Evolutionary conservation across 2,113 vertebrate species (phyloP).

Genomic region (Percina caprodes): DNA sequence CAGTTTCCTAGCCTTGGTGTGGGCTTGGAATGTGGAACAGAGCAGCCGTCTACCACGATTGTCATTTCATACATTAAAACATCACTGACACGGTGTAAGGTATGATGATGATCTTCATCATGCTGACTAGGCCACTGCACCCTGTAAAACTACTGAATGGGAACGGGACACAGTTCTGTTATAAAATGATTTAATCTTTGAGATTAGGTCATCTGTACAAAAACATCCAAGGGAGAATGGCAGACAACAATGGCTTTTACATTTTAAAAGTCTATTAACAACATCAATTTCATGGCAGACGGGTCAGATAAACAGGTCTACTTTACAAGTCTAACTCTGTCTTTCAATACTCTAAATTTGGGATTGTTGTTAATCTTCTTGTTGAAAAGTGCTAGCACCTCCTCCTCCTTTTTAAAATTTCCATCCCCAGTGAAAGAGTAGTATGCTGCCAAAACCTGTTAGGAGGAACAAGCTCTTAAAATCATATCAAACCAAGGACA

Average conservation of each 20-base stretch:
- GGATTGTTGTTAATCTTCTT: constrained; percentile 93
- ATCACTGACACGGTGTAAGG: constrained; percentile 10
- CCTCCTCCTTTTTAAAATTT: constrained; percentile 86
- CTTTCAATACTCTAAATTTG: constrained; percentile 91
- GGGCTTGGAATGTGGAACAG: constrained; percentile 71
- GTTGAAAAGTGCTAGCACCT: constrained; percentile 89
- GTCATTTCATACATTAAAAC: constrained; percentile 68
- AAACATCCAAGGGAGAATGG: constrained; percentile 18
- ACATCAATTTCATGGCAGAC: constrained; percentile 19
- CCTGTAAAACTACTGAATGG: not conserved
- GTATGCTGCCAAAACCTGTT: constrained; percentile 93
- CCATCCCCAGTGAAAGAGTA: constrained; percentile 80
- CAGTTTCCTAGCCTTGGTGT: constrained; percentile 73
- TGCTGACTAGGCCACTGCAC: not conserved
- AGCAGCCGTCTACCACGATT: constrained; percentile 45
- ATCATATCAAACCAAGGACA: not conserved
- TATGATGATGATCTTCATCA: constrained; percentile 6
- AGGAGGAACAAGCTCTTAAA: constrained; percentile 11
- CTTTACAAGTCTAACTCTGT: constrained; percentile 90
- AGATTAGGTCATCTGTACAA: constrained; percentile 44
- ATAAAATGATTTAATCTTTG: constrained; percentile 66
- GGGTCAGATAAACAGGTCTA: constrained; percentile 47
- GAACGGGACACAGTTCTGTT: constrained; percentile 16
- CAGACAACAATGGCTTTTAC: not conserved
- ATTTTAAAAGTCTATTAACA: constrained; percentile 39